Conservation (phyloP, 2,113 vertebrate genomes). For the Phocoena sinus region DNA sequence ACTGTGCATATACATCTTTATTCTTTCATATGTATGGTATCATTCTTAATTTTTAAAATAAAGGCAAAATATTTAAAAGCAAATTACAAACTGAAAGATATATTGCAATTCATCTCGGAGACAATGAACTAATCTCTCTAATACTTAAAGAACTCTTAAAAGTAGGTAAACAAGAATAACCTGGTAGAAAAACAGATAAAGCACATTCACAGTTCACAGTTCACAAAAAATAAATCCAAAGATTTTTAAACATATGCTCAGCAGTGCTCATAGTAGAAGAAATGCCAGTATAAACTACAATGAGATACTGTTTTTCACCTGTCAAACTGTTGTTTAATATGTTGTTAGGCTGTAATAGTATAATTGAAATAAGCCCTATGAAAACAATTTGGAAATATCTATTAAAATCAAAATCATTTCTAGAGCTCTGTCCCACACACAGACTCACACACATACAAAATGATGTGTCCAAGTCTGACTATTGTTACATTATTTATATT, state of each 20-base stretch:
- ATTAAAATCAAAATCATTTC: background rate
- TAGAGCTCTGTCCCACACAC: background rate
- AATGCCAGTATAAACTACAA: background rate
- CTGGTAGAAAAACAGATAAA: background rate
- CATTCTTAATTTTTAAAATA: background rate
- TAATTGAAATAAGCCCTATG: background rate
- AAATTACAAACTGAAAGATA: background rate
- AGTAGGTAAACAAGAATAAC: background rate
- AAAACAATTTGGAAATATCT: background rate
- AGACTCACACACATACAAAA: background rate
- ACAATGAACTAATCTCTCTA: background rate
- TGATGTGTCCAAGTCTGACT: background rate
- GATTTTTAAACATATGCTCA: background rate
- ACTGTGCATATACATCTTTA: background rate
- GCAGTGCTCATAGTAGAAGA: background rate
- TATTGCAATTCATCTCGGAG: background rate
- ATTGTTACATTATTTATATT: background rate
- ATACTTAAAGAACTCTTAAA: background rate
- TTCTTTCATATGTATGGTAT: background rate
- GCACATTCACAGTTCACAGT: background rate
- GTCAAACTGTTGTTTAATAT: background rate
- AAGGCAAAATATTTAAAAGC: background rate
- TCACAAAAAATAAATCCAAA: background rate
- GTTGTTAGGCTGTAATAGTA: background rate
- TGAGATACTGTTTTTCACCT: background rate